Conservation (phyloP, 2,888 invertebrate species). For the Mythimna impura region DNA sequence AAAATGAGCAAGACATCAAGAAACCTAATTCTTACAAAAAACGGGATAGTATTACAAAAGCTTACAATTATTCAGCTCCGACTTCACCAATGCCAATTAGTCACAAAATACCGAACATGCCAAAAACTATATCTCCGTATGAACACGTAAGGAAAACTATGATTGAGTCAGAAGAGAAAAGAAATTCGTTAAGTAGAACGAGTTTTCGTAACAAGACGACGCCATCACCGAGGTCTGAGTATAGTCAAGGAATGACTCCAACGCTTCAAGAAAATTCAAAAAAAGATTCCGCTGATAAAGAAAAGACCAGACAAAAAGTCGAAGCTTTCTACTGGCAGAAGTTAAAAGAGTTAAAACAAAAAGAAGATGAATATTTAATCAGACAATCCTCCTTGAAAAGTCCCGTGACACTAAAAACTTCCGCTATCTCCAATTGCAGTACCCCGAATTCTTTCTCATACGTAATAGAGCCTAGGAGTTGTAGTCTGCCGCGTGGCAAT, state of each 20-base stretch:
- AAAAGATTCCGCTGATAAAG: slow-evolving; percentile 80
- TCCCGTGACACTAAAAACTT: slow-evolving; percentile 62
- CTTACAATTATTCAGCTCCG: slow-evolving; percentile 87
- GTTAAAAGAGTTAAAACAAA: slow-evolving; percentile 91
- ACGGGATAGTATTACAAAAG: slow-evolving; percentile 68
- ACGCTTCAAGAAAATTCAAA: slow-evolving; percentile 57
- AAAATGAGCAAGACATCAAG: slow-evolving; percentile 43
- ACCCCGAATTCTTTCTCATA: slow-evolving; percentile 75
- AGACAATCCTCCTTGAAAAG: slow-evolving; percentile 74
- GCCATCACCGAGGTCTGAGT: slow-evolving; percentile 70
- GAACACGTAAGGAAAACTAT: slow-evolving; percentile 83
- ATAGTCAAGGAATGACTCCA: slow-evolving; percentile 61
- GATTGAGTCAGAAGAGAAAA: slow-evolving; percentile 83
- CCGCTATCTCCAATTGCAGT: slow-evolving; percentile 73
- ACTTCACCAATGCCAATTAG: slow-evolving; percentile 82
- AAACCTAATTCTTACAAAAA: slow-evolving; percentile 37
- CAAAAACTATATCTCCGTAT: slow-evolving; percentile 85
- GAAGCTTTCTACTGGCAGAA: slow-evolving; percentile 93
- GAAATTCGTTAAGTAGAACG: slow-evolving; percentile 78
- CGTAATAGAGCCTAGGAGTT: slow-evolving; percentile 74
- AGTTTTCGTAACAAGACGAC: slow-evolving; percentile 71
- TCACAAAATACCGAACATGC: slow-evolving; percentile 84
- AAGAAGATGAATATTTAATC: slow-evolving; percentile 90
- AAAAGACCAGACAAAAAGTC: slow-evolving; percentile 90
- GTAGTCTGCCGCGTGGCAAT: slow-evolving; percentile 79